Evolutionary conservation across 2,797 vertebrate species (phyloP).

Genomic region (Coluber constrictor): DNA sequence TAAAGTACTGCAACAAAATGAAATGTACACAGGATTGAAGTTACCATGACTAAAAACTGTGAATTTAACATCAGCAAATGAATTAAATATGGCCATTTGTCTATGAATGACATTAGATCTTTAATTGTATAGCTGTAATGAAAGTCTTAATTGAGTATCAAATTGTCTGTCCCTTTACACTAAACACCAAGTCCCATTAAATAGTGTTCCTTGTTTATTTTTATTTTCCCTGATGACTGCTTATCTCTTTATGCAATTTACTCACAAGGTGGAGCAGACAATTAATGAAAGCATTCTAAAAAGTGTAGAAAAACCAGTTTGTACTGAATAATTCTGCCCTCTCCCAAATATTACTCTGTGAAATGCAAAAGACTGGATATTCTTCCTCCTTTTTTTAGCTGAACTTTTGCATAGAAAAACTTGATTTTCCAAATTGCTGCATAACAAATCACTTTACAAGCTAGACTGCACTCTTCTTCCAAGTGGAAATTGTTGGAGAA

Average conservation of each 20-base stretch:
- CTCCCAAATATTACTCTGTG: neutral
- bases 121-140: neutral
- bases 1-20: neutral
- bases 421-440: neutral
- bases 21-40: neutral
- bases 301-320: neutral
- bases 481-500: neutral
- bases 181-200: neutral
- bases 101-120: neutral
- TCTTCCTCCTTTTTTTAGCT: neutral
- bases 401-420: neutral
- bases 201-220: neutral
- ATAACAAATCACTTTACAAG: slow-evolving; percentile 7
- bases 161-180: neutral
- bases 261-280: neutral
- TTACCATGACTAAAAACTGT: neutral
- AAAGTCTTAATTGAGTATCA: neutral
- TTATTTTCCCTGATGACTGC: neutral
- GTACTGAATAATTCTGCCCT: slow-evolving; percentile 12
- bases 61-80: neutral
- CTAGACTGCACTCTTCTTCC: neutral
- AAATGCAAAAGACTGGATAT: neutral
- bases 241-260: neutral
- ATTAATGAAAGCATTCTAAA: neutral
- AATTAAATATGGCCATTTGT: neutral